phyloP scores from a whole-genome alignment of 53 echinoderm and acorn worm genomes.

The Apostichopus leukothele region DNA sequence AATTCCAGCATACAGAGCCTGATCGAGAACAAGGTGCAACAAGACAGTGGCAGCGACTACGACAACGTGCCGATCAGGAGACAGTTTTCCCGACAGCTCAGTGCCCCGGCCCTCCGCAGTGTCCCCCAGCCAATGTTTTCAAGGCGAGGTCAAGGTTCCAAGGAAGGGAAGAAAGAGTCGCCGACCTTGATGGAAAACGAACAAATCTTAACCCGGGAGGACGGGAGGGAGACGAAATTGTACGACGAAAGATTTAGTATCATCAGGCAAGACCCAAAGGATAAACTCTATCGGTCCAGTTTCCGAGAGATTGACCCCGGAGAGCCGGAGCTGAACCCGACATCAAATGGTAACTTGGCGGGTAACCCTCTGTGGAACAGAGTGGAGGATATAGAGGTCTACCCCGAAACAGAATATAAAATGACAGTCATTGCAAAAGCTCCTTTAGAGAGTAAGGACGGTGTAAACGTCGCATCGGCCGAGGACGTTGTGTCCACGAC shows the following conservation, averaged over 20 bases:
- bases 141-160: not conserved
- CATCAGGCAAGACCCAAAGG: not conserved
- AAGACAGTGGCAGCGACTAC: slow-evolving; percentile 15
- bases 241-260: not conserved
- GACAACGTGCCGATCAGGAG: slow-evolving; percentile 22
- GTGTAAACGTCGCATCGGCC: not conserved
- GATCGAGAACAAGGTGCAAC: not conserved
- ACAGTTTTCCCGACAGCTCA: slow-evolving; percentile 13
- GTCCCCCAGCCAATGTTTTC: not conserved
- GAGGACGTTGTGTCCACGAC: not conserved
- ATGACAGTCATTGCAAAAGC: slow-evolving; percentile 30
- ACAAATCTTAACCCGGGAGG: not conserved
- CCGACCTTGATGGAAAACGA: not conserved
- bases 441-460: not conserved
- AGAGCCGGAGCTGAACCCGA: not conserved
- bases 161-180: not conserved
- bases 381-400: not conserved
- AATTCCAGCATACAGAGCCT: slow-evolving; percentile 29
- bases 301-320: not conserved
- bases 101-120: slow-evolving; percentile 18
- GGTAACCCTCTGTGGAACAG: not conserved
- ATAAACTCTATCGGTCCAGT: not conserved
- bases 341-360: not conserved
- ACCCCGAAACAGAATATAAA: not conserved
- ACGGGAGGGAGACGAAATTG: not conserved